Evolutionary conservation across 2,113 vertebrate genomes (phyloP).

Genomic region (Datnioides undecimradiatus): DNA sequence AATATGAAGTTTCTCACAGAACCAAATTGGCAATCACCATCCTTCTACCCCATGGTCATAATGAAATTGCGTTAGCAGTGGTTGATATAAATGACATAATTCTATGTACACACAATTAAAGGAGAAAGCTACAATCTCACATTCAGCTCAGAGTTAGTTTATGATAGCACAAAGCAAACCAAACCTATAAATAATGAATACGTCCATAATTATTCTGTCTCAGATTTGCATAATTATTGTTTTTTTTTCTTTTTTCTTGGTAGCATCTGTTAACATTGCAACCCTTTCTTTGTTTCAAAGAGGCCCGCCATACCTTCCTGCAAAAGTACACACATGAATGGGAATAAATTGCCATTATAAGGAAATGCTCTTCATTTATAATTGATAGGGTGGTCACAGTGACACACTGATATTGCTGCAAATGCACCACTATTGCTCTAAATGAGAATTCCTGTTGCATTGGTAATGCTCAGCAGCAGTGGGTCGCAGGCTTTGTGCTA

Average conservation of each 20-base stretch:
- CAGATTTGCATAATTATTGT: slow-evolving; percentile 88
- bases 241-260: slow-evolving; percentile 64
- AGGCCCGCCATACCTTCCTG: slow-evolving; percentile 67
- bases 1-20: slow-evolving; percentile 80
- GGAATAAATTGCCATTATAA: slow-evolving; percentile 75
- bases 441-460: slow-evolving; percentile 67
- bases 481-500: slow-evolving; percentile 10
- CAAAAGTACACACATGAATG: slow-evolving; percentile 68
- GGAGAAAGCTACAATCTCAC: slow-evolving; percentile 78
- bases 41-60: slow-evolving; percentile 82
- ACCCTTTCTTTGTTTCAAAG: slow-evolving; percentile 73
- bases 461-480: slow-evolving; percentile 16
- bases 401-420: slow-evolving; percentile 68
- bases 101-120: slow-evolving; percentile 86
- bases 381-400: slow-evolving; percentile 78
- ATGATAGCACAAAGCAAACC: slow-evolving; percentile 81
- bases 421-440: slow-evolving; percentile 66
- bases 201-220: slow-evolving; percentile 83
- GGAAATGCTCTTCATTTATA: slow-evolving; percentile 77
- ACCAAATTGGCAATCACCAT: slow-evolving; percentile 84
- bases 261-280: slow-evolving; percentile 83
- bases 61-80: slow-evolving; percentile 82
- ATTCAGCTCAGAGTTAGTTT: slow-evolving; percentile 84
- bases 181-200: slow-evolving; percentile 88
- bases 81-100: slow-evolving; percentile 85